Percentiles rank a stretch among this genome's conserved stretches.
Evolutionary conservation across 2,113 vertebrate species (phyloP).

Genomic region (Lampris megalopsis): DNA sequence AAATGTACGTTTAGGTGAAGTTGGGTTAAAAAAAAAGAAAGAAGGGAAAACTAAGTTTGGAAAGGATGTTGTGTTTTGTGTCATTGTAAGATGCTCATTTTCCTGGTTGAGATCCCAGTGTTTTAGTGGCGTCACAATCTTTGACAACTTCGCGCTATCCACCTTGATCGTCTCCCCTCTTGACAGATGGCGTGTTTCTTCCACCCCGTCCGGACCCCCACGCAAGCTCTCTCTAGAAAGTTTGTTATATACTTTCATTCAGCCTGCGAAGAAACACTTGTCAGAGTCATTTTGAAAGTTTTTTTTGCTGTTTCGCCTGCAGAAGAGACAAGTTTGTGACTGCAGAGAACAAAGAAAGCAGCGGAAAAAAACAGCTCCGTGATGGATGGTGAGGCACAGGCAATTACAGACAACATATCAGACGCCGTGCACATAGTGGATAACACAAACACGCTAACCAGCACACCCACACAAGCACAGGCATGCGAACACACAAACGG

Average conservation of each 20-base stretch:
- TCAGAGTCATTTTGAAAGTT: conserved; percentile 62
- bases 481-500: background rate
- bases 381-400: conserved; percentile 60
- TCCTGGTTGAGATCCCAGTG: conserved; percentile 57
- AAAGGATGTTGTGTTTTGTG: conserved; percentile 45
- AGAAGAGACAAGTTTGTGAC: conserved; percentile 60
- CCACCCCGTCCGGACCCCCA: conserved; percentile 46
- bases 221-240: conserved; percentile 66
- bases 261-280: conserved; percentile 40
- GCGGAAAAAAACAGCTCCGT: conserved; percentile 44
- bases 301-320: conserved; percentile 25
- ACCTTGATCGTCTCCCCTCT: conserved; percentile 70
- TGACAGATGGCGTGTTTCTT: conserved; percentile 68
- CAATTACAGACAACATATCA: conserved; percentile 64
- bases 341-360: conserved; percentile 48
- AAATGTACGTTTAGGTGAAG: conserved; percentile 38
- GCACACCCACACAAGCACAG: conserved; percentile 14
- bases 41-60: conserved; percentile 23
- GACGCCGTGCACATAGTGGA: conserved; percentile 23
- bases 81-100: conserved; percentile 62
- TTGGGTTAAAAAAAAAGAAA: conserved; percentile 10
- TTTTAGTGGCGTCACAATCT: conserved; percentile 64
- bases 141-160: conserved; percentile 65
- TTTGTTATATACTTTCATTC: conserved; percentile 68
- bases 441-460: conserved; percentile 24